Evolutionary conservation across 2,888 invertebrate species (phyloP).

Genomic region (Piscicola geometra): DNA sequence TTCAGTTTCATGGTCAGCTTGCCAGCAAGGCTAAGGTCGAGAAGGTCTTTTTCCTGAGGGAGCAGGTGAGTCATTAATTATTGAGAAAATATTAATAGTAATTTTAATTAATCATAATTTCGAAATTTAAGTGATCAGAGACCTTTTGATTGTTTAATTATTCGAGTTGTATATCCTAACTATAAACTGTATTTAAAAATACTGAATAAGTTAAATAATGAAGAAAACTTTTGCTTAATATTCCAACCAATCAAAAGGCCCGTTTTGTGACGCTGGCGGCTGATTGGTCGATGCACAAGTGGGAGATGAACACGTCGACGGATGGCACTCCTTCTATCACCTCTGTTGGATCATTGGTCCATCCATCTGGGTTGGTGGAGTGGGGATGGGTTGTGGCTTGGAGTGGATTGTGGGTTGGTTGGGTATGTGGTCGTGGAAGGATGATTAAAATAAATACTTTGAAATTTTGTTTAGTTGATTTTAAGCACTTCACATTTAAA

Average conservation of each 20-base stretch:
- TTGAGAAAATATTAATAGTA: too few relatives aligned
- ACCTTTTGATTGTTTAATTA: slow-evolving; percentile 3
- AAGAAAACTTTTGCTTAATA: too few relatives aligned
- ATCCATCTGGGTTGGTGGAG: neutral
- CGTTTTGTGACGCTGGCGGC: slow-evolving; percentile 81
- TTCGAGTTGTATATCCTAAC: too few relatives aligned
- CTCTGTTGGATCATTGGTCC: slow-evolving; percentile 23
- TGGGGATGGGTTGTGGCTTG: too few relatives aligned
- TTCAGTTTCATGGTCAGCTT: slow-evolving; percentile 88
- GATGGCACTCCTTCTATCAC: slow-evolving; percentile 46
- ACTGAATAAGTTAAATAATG: neutral
- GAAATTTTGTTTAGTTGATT: too few relatives aligned
- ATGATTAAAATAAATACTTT: too few relatives aligned
- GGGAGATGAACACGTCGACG: slow-evolving; percentile 72
- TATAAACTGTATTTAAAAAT: too few relatives aligned
- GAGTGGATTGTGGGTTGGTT: too few relatives aligned
- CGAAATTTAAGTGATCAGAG: too few relatives aligned
- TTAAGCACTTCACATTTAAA: too few relatives aligned
- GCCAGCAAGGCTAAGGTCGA: slow-evolving; percentile 70
- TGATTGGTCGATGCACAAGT: slow-evolving; percentile 86
- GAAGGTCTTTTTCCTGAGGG: slow-evolving; percentile 64
- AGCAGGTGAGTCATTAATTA: slow-evolving; percentile 58
- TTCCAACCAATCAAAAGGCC: slow-evolving; percentile 59
- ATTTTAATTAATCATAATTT: too few relatives aligned
- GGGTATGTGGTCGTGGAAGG: too few relatives aligned